Evolutionary conservation across 2,888 invertebrate species (phyloP), one percentile per base, ranked within the genome.

Genomic region (Lasioglossum leucozonium): DNA sequence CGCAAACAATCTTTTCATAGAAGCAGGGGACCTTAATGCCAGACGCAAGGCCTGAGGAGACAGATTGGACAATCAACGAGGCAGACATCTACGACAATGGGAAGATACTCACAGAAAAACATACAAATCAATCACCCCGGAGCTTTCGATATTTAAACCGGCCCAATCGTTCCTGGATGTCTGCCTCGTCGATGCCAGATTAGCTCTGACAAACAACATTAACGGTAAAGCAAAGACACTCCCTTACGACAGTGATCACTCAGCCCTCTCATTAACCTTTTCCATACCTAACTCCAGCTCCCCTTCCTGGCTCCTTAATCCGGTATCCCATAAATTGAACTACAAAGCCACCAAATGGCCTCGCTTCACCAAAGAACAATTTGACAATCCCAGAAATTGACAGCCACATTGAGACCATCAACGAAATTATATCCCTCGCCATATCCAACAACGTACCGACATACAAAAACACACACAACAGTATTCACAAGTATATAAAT

Each of bases 11-110:
- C 69, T 67, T 22, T 74, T 40, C 13, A 51, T 79, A 16, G 0
- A 69, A 0, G 79, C 69, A 6, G 69, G 74, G 0, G 79, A 79
- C 11, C 18, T 79, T 0, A 79, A 79, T 13, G 73, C 67, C 26
- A 73, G 73, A 10, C 26, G n/a, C 0, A 67, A n/a, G 11, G 5
- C 22, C 11, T 74, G 73, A 67, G 74, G 69, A 10, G 74, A 79
- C 34, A 4, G 51, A 5, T 5, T 6, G 0, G 34, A 22, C 1
- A 79, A 79, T 4, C 51, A 67, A 16, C 22, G 74, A 40, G 79
- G 79, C 13, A 34, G 34, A 34, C 22, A 51, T 2, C 44, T 79
- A 6, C n/a, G 4, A 2, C 18, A 18, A 6, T 74, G 74, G 79
- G 47, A 69, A 8, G 22, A 22, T 0, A 8, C 2, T 0, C 22